Base-by-base conservation (phyloP, 1,140 invertebrate species). In the Papilio polytes region DNA sequence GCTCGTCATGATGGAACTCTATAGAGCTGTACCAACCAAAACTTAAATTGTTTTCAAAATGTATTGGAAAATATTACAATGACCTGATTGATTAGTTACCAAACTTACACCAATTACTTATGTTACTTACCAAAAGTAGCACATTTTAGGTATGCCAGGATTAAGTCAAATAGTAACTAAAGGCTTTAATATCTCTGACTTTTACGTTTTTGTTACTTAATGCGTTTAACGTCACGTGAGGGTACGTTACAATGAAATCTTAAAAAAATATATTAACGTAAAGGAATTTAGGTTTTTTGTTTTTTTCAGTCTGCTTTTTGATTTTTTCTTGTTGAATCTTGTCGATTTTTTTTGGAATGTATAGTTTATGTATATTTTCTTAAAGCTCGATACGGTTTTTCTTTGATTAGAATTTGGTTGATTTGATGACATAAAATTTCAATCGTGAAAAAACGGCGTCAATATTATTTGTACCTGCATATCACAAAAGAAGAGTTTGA, bases 1-100 rank as follows among this genome's bases (percentile, higher is more conserved):
- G 83, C 87, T 86, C 85, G 88, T 85, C 86, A 81, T 82, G 81
- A 82, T 53, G 53, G 70, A 90, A 78, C 46, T 79, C 4, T 82
- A 76, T 70, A 81, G 90, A 92, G 93, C 8, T 89, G 86, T 12
- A 78, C 74, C 15, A 56, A 18, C 2, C 8, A 44, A 13, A 3
- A 41, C 9, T 31, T 26, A 3, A 66, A 66, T 26, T 26, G 12
- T 0, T 2, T 66, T 66, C 0, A 15, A 66, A 15, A 18, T 0
- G 9, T 3, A 4, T 6, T 15, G 3, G 0, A 15, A 70, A 36
- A 8, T 36, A 4, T 63, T 20, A 9, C 20, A 9, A 3, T 22
- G 56, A 22, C 2, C 9, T 10, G 9, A 63, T 63, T 18, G 3
- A 22, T 63, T n/a, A 63, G 3, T 22, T 63, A 22, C 13, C 18